Conservation (phyloP, 2,113 vertebrate species). For the Clinocottus analis region DNA sequence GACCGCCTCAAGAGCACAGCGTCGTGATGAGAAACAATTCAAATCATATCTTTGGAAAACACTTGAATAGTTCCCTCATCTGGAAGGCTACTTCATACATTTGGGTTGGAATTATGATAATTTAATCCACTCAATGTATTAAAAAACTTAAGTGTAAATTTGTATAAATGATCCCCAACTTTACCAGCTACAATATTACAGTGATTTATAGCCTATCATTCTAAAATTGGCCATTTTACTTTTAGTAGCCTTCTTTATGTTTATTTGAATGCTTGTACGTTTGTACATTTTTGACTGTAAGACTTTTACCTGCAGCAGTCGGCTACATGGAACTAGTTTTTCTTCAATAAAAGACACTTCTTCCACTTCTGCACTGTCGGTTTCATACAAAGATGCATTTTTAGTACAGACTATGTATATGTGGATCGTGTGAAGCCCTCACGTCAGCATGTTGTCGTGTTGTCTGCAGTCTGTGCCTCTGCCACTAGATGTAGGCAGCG, state of each 20-base stretch:
- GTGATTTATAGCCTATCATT: not conserved
- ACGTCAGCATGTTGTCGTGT: not conserved
- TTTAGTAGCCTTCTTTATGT: not conserved
- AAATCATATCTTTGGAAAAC: not conserved
- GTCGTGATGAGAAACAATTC: not conserved
- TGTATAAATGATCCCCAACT: not conserved
- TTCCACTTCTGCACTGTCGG: not conserved
- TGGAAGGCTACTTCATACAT: not conserved
- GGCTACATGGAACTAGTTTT: not conserved
- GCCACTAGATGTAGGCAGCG: constrained; percentile 67
- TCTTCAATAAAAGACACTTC: not conserved
- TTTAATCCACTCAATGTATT: not conserved
- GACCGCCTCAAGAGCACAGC: not conserved
- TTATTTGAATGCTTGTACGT: not conserved
- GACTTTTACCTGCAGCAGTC: not conserved
- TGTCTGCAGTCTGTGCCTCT: constrained; percentile 22
- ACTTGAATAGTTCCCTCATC: not conserved
- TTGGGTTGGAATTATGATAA: not conserved
- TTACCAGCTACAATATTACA: not conserved
- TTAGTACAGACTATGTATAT: not conserved
- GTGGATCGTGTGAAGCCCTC: not conserved
- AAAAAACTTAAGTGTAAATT: too few species aligned
- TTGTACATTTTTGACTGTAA: not conserved
- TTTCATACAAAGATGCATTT: not conserved
- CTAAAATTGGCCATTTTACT: not conserved